Evolutionary conservation across 2,888 invertebrate genomes (phyloP).

Genomic region (Melinaea marsaeus): DNA sequence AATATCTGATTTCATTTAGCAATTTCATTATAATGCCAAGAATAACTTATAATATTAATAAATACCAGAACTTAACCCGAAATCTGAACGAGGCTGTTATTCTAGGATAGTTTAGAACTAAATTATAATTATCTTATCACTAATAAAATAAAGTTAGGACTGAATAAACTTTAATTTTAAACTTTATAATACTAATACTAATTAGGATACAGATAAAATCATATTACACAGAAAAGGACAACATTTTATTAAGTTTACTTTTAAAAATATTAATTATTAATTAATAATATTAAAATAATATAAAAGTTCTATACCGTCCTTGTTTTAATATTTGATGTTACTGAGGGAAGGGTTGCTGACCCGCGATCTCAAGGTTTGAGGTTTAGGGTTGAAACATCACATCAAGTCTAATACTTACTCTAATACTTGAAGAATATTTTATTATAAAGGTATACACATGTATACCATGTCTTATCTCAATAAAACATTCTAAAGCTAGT

Average conservation of each 20-base stretch:
- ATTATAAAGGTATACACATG: too few species aligned
- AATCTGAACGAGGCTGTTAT: neutral
- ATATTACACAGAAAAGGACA: too few species aligned
- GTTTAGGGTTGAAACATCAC: constrained; percentile 45
- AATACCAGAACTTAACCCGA: too few species aligned
- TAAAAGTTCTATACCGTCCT: constrained; percentile 51
- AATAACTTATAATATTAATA: too few species aligned
- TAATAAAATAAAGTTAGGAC: neutral
- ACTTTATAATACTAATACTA: too few species aligned
- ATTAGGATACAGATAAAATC: too few species aligned
- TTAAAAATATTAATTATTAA: neutral
- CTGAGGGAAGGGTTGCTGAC: constrained; percentile 52
- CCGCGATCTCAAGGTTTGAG: constrained; percentile 36
- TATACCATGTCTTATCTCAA: too few species aligned
- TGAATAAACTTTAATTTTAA: neutral
- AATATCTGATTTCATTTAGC: too few species aligned
- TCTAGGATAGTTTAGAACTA: neutral
- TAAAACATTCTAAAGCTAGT: too few species aligned
- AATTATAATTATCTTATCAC: neutral
- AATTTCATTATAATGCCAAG: too few species aligned
- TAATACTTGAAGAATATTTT: neutral
- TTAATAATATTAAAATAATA: constrained; percentile 9
- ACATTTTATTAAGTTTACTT: too few species aligned
- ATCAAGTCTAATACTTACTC: neutral
- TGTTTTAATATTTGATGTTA: constrained; percentile 63